Base-by-base conservation (phyloP, 2,113 vertebrate species). In the Oreochromis aureus region DNA sequence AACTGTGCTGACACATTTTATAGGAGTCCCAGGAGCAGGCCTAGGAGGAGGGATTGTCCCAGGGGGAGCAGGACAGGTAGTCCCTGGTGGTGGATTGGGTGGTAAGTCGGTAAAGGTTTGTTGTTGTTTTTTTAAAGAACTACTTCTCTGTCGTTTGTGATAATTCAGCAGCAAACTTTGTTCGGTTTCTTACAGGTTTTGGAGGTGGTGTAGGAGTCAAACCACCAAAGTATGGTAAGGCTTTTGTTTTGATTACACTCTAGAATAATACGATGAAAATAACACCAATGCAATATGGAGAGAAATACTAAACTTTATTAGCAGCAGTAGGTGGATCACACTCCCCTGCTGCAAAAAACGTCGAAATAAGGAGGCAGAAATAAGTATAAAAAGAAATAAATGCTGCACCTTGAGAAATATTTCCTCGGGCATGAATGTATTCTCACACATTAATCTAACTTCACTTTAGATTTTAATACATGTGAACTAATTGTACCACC, bases 161-260 rank as follows among this genome's bases (percentile, higher is more conserved):
- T 82, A 30, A 69, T 78, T 32, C 2, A 22, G 3, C 27, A 4
- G 54, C 30, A 80, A 53, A 80, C 13, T 30, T 71, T 10, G 6
- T 82, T 30, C 71, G 36, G 44, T 56, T 58, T 13, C 34, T 48
- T 10, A 34, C 81, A 94, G 94, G 82, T 89, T 94, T 89, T 71
- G 93, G 89, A 59, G 22, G n/a, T 55, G 89, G 86, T 69, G 83
- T 90, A 76, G 92, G 88, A 80, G 73, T 85, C 73, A 93, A 93
- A 90, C 86, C 91, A 6, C 90, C 90, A 1, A 93, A 94, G 39
- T 93, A 91, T 54, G 91, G 92, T 94, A 76, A 76, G 82, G 41
- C 6, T 2, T 2, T 80, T 36, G 66, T 1, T 59, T 51, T 32
- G 12, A 56, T 24, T 46, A n/a, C 10, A 27, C 6, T 11, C 27